Percentiles rank a stretch among this genome's conserved stretches.
phyloP scores from a whole-genome alignment of 2,113 vertebrate genomes.

The Dolichotis patagonum region DNA sequence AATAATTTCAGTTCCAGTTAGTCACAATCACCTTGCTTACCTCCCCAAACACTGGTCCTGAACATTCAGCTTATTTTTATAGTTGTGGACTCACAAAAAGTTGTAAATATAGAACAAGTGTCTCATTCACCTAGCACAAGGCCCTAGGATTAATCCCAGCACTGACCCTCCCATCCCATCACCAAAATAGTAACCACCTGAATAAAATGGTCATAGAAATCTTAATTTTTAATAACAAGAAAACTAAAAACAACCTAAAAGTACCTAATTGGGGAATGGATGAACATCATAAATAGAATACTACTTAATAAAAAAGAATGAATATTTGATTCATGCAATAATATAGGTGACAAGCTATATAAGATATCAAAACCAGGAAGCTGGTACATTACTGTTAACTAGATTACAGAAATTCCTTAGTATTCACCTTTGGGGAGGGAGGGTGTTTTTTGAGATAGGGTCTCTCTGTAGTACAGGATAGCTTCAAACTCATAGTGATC shows the following conservation, averaged over 20 bases:
- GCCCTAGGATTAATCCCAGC: background rate
- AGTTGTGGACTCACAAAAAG: background rate
- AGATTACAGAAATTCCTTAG: background rate
- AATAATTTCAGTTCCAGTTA: background rate
- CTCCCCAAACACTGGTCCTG: background rate
- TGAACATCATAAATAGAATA: background rate
- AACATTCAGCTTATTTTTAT: background rate
- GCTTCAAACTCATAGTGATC: background rate
- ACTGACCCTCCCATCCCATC: background rate
- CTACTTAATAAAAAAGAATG: background rate
- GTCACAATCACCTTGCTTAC: background rate
- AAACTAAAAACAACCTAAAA: background rate
- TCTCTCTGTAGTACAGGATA: background rate
- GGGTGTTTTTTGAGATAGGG: background rate
- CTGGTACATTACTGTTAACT: background rate
- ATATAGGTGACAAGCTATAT: background rate
- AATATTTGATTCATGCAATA: background rate
- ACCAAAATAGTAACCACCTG: background rate
- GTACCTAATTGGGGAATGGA: background rate
- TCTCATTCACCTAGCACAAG: background rate
- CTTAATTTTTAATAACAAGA: constrained; percentile 2
- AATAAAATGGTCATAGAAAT: background rate
- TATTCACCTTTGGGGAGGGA: background rate
- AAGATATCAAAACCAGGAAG: constrained; percentile 30
- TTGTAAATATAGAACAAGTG: constrained; percentile 32